Conservation (phyloP, 2,888 invertebrate species). For the Crocallis elinguaria region DNA sequence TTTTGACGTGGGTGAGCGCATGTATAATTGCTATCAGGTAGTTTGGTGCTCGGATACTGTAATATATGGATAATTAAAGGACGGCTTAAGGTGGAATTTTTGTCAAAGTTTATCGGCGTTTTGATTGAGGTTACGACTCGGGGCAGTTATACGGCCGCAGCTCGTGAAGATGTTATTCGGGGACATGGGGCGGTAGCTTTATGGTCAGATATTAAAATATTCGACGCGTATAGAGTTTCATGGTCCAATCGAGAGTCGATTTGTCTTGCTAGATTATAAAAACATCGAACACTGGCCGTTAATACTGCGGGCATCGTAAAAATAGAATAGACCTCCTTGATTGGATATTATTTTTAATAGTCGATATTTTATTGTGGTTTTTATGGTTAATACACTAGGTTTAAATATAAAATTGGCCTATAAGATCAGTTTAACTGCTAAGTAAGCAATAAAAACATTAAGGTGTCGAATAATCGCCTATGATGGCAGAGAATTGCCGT, state of each 20-base stretch:
- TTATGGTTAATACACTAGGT: constrained; percentile 39
- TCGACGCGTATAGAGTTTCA: constrained; percentile 44
- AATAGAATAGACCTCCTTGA: constrained; percentile 65
- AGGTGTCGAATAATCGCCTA: constrained; percentile 29
- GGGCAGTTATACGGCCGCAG: constrained; percentile 48
- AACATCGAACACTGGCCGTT: constrained; percentile 65
- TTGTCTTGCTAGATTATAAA: constrained; percentile 78
- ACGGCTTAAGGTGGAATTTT: constrained; percentile 83
- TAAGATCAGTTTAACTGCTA: constrained; percentile 45
- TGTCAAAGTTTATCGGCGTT: constrained; percentile 83
- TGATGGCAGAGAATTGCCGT: constrained; percentile 27
- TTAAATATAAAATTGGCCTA: constrained; percentile 25
- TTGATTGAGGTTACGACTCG: constrained; percentile 82
- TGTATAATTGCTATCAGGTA: constrained; percentile 84
- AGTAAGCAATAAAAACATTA: constrained; percentile 44
- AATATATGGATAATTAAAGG: constrained; percentile 84
- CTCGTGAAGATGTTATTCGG: constrained; percentile 59
- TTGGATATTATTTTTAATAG: constrained; percentile 66
- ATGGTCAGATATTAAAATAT: constrained; percentile 60
- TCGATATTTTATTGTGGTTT: constrained; percentile 51
- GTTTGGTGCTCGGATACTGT: constrained; percentile 72
- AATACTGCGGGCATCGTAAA: constrained; percentile 66
- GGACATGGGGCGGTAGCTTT: constrained; percentile 77
- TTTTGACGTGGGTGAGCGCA: constrained; percentile 83
- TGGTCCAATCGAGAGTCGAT: constrained; percentile 66